These are phyloP conservation scores for Lindbergichthys nudifrons DNA, from an alignment of 2,797 vertebrate species.

Conservation along the genomic window DNA sequence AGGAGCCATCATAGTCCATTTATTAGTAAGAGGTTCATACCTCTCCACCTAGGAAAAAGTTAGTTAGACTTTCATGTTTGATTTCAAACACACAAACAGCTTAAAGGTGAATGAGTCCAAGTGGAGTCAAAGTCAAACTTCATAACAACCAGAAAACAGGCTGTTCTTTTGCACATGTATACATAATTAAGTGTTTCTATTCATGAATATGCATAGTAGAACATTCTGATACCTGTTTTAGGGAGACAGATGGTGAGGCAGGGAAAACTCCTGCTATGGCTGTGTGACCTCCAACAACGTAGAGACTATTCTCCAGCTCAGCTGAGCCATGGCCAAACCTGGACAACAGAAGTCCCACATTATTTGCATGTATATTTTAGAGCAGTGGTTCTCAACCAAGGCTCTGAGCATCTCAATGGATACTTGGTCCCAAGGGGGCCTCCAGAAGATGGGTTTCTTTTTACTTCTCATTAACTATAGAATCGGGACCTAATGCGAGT, in stretches of 20 bases:
- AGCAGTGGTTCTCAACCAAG: too few relatives aligned
- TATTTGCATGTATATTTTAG: neutral
- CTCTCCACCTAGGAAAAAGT: constrained; percentile 81
- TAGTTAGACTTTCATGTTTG: neutral
- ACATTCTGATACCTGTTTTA: constrained; percentile 86
- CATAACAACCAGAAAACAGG: neutral
- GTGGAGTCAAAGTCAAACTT: neutral
- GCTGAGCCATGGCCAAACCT: constrained; percentile 94
- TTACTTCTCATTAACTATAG: too few relatives aligned
- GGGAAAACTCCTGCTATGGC: constrained; percentile 93
- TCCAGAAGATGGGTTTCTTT: too few relatives aligned
- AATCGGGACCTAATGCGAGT: too few relatives aligned
- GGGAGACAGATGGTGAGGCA: constrained; percentile 92
- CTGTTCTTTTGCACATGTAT: neutral
- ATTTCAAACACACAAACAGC: neutral
- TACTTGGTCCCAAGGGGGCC: too few relatives aligned
- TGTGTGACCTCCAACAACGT: constrained; percentile 94
- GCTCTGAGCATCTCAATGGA: too few relatives aligned
- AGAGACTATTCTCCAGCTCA: constrained; percentile 92
- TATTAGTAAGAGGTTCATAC: constrained; percentile 90
- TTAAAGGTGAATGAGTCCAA: neutral
- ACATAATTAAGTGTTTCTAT: neutral
- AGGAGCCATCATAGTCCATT: constrained; percentile 95
- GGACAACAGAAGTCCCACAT: neutral
- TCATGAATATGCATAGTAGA: neutral